Conservation (phyloP, 2,113 vertebrate genomes). For the Arothron firmamentum region DNA sequence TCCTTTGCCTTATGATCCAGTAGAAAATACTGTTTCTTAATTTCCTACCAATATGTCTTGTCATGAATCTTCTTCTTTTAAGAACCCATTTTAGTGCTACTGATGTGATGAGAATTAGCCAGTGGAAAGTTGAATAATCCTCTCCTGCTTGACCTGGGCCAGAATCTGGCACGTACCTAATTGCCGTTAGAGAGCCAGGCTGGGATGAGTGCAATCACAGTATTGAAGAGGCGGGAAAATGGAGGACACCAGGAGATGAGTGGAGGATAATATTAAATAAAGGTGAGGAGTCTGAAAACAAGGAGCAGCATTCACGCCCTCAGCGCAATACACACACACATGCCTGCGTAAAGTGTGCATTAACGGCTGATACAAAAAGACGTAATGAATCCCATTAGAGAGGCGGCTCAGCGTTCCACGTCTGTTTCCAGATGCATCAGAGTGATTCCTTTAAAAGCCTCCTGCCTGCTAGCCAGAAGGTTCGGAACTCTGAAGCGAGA, state of each 20-base stretch:
- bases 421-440: conserved; percentile 21
- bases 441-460: conserved; percentile 27
- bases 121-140: conserved; percentile 8
- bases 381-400: conserved; percentile 19
- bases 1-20: too few relatives aligned
- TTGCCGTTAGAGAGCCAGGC: conserved; percentile 20
- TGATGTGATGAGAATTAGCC: background rate
- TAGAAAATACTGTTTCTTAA: too few relatives aligned
- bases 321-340: background rate
- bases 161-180: conserved; percentile 20
- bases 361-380: background rate
- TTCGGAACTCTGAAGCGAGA: conserved; percentile 32
- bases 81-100: too few relatives aligned
- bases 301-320: background rate
- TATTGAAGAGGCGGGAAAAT: conserved; percentile 1
- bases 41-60: too few relatives aligned
- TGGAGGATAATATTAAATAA: conserved; percentile 13
- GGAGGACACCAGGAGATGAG: conserved; percentile 14
- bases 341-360: conserved; percentile 5
- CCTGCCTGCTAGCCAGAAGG: conserved; percentile 31
- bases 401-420: background rate
- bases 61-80: too few relatives aligned
- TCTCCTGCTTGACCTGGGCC: background rate
- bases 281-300: conserved; percentile 5
- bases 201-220: conserved; percentile 14